Conservation (phyloP, 1,140 invertebrate genomes). For the Neuroterus valhalla region DNA sequence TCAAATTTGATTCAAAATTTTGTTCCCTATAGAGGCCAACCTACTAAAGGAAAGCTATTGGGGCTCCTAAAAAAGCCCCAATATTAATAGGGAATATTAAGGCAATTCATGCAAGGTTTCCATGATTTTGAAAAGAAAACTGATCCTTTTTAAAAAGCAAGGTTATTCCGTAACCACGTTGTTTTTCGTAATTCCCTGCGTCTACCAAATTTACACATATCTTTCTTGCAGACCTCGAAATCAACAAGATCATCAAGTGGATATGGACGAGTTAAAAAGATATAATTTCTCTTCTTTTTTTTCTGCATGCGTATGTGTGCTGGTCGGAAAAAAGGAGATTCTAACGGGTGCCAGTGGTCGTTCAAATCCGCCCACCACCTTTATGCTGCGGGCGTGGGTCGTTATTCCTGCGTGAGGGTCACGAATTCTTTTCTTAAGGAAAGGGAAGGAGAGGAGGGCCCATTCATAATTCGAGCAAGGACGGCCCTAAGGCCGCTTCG, state of each 20-base stretch:
- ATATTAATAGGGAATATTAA: too few relatives aligned
- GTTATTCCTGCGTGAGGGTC: slow-evolving; percentile 66
- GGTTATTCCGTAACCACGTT: too few relatives aligned
- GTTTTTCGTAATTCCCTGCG: too few relatives aligned
- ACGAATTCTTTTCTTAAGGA: slow-evolving; percentile 56
- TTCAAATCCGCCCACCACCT: slow-evolving; percentile 53
- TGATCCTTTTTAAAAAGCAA: too few relatives aligned
- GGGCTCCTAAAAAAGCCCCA: too few relatives aligned
- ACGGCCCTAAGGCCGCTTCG: slow-evolving; percentile 70
- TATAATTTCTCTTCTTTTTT: background rate
- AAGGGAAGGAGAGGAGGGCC: slow-evolving; percentile 52
- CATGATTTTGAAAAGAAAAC: too few relatives aligned
- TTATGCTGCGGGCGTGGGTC: slow-evolving; percentile 61
- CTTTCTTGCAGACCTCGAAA: background rate
- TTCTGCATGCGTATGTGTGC: background rate
- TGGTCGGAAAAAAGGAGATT: slow-evolving; percentile 33
- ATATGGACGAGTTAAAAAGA: background rate
- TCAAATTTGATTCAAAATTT: too few relatives aligned
- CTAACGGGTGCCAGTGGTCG: slow-evolving; percentile 47
- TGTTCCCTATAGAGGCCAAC: too few relatives aligned
- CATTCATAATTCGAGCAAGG: slow-evolving; percentile 73
- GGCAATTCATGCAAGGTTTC: too few relatives aligned
- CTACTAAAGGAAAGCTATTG: too few relatives aligned
- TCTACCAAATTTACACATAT: too few relatives aligned
- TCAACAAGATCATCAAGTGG: background rate